These are phyloP conservation scores for Antheraea mylitta DNA, from an alignment of 1,140 invertebrate genomes.

Conservation along the genomic window DNA sequence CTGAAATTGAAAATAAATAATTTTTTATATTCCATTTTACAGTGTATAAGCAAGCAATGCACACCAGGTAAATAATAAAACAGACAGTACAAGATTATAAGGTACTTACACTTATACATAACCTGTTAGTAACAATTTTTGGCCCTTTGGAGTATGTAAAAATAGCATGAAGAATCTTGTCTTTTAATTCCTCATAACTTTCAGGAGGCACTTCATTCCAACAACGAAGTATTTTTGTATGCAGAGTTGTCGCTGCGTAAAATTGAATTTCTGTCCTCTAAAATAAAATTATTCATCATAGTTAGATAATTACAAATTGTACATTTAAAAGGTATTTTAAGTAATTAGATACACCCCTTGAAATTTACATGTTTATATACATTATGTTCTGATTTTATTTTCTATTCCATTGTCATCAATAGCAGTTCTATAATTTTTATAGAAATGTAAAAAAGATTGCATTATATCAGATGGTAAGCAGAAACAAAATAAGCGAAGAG, in stretches of 20 bases:
- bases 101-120: constrained; percentile 91
- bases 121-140: constrained; percentile 90
- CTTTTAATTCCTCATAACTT: constrained; percentile 86
- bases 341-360: no score
- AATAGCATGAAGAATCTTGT: constrained; percentile 87
- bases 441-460: no score
- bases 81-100: constrained; percentile 5
- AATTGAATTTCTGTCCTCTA: constrained; percentile 93
- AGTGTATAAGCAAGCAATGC: background rate
- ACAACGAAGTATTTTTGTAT: constrained; percentile 91
- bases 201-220: constrained; percentile 91
- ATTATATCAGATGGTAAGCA: no score
- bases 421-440: no score
- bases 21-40: background rate
- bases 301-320: no score
- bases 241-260: constrained; percentile 93
- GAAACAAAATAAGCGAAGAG: no score
- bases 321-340: no score
- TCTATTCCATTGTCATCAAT: no score
- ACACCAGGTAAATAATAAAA: background rate
- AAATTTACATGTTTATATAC: no score
- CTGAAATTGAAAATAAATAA: constrained; percentile 36
- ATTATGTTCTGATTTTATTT: no score
- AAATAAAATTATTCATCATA: background rate
- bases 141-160: constrained; percentile 87